phyloP scores from a whole-genome alignment of 2,113 vertebrate genomes.

The Xiphophorus hellerii region DNA sequence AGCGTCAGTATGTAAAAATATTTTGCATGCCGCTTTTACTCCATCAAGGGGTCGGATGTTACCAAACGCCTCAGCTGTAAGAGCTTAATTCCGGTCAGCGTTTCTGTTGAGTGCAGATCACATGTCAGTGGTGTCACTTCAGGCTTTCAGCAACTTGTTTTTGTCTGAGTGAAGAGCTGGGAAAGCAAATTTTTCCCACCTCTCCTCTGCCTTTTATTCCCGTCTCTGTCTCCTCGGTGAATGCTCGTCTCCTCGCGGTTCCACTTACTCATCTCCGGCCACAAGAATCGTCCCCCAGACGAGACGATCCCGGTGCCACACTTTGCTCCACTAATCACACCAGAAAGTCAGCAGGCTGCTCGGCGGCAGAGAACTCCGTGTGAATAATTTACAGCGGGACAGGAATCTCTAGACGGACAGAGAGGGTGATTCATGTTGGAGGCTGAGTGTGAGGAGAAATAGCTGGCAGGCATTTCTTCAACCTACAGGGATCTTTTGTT shows the following conservation, averaged over 20 bases:
- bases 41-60: conserved; percentile 16
- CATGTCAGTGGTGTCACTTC: conserved; percentile 25
- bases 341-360: conserved; percentile 40
- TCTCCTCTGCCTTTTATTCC: conserved; percentile 16
- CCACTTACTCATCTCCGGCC: conserved; percentile 36
- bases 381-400: conserved; percentile 56
- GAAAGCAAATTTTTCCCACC: conserved; percentile 19
- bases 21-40: neutral
- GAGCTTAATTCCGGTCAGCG: conserved; percentile 23
- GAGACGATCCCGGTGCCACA: conserved; percentile 28
- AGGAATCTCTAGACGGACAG: conserved; percentile 23
- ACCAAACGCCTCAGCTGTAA: conserved; percentile 25
- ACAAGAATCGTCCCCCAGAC: conserved; percentile 29
- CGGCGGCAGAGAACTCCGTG: conserved; percentile 29
- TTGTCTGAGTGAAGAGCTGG: conserved; percentile 24
- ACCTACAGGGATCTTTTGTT: conserved; percentile 21
- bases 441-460: conserved; percentile 22
- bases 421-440: conserved; percentile 20
- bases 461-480: conserved; percentile 18
- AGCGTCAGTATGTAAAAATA: too few relatives aligned
- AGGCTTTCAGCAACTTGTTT: conserved; percentile 14
- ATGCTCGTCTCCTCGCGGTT: conserved; percentile 24
- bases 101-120: conserved; percentile 8
- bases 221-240: conserved; percentile 32
- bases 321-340: conserved; percentile 59